Evolutionary conservation across 2,888 invertebrate species (phyloP).

Genomic region (Leptura quadrifasciata): DNA sequence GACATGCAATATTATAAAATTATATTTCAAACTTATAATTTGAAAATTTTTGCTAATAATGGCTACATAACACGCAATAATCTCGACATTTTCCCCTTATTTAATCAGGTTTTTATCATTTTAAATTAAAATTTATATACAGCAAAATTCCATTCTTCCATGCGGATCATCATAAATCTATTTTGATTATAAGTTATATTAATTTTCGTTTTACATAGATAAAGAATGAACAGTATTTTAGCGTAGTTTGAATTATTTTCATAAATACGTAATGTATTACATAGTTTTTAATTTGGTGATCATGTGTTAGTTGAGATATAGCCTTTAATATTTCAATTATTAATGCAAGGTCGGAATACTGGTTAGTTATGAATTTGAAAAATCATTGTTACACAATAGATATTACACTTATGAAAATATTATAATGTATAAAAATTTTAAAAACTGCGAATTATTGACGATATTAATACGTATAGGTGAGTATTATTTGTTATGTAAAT

Average conservation of each 20-base stretch:
- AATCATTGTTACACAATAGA: no score
- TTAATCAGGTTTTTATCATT: conserved; percentile 52
- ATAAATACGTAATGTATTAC: conserved; percentile 24
- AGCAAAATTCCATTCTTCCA: conserved; percentile 54
- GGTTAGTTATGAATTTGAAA: no score
- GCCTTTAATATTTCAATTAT: no score
- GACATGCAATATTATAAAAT: conserved; percentile 71
- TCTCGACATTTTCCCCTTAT: conserved; percentile 62
- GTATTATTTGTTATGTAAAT: no score
- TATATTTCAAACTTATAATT: conserved; percentile 70
- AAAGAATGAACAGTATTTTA: conserved; percentile 49
- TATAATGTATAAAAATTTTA: no score
- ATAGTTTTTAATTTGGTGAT: neutral
- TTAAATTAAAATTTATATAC: conserved; percentile 57
- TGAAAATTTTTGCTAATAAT: conserved; percentile 70
- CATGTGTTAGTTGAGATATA: no score
- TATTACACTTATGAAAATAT: no score
- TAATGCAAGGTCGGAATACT: no score
- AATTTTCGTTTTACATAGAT: conserved; percentile 53
- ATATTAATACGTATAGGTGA: no score
- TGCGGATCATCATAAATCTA: conserved; percentile 52
- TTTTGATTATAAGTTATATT: conserved; percentile 50
- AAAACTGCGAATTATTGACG: no score
- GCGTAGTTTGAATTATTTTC: conserved; percentile 4
- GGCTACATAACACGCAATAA: conserved; percentile 66